Conservation (phyloP, 2,797 vertebrate genomes). For the Esox masquinongy region DNA sequence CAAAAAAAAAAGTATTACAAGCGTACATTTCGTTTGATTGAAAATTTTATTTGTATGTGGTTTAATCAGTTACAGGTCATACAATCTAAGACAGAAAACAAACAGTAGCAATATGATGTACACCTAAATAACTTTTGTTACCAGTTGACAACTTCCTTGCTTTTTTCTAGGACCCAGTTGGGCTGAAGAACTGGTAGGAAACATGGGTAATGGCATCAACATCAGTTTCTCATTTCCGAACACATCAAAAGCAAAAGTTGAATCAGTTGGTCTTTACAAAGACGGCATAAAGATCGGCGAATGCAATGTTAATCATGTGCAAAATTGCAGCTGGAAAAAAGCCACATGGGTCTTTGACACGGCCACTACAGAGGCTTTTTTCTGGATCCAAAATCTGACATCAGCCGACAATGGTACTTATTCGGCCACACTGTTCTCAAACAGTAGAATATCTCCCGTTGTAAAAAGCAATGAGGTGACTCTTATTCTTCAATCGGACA, state of each 20-base stretch:
- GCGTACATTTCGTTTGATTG: too few species aligned
- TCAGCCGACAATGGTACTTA: conserved; percentile 28
- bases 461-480: conserved; percentile 14
- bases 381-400: conserved; percentile 27
- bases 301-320: background rate
- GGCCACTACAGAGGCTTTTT: background rate
- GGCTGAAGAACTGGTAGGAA: conserved; percentile 8
- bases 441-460: background rate
- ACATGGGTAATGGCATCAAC: conserved; percentile 1
- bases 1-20: too few species aligned
- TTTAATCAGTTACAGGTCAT: background rate
- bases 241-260: too few species aligned
- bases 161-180: conserved; percentile 18
- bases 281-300: background rate
- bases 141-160: background rate
- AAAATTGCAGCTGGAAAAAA: background rate
- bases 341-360: background rate
- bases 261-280: conserved; percentile 15
- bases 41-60: background rate
- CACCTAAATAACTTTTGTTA: background rate
- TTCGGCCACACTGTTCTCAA: background rate
- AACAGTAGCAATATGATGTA: background rate
- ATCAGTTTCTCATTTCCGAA: conserved; percentile 27
- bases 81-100: background rate
- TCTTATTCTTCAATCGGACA: conserved; percentile 8